Base-by-base conservation (phyloP, 2,888 invertebrate species). In the Carcina quercana region DNA sequence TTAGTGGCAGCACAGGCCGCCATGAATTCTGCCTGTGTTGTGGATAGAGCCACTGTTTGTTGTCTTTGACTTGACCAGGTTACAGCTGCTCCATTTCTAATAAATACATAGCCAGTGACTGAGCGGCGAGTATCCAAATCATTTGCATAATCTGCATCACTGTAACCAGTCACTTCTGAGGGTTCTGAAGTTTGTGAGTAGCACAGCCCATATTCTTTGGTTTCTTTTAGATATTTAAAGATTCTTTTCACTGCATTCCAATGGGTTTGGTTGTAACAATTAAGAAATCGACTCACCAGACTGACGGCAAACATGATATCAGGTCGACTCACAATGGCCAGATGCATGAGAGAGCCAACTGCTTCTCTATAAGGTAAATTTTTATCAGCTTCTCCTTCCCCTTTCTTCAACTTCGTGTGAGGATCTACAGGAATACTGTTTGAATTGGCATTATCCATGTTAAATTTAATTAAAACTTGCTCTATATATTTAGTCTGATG, bases 231-330 rank as follows among this genome's bases (percentile, higher is more conserved):
- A 13, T 44, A 44, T 13, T 41, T 44, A 3, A 44, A 22, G 2
- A 39, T 41, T 13, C n/a, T 28, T 14, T 37, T 44, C 1, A 41
- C 37, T 8, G 32, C 41, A 30, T 37, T 39, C 40, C 43, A 40
- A 11, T 38, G 37, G 8, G 6, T 34, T 13, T 27, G 0, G 27
- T 38, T 17, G 25, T 40, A 37, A 28, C 33, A 27, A 28, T 40
- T 29, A 1, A 42, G 25, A 27, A 30, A 44, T 20, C 38, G 25
- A 28, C 37, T 42, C 10, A 42, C 45, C 22, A 37, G 10, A 11
- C 37, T 42, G 4, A 45, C 42, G 3, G 30, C 40, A 38, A 28
- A 45, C 37, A 40, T 38, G 1, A 42, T 45, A 13, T 45, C 40
- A 5, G 44, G 40, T 21, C 42, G 24, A 20, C 38, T 45, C 10